Conservation (phyloP, 2,888 invertebrate genomes). For the Phyllotreta cruciferae region DNA sequence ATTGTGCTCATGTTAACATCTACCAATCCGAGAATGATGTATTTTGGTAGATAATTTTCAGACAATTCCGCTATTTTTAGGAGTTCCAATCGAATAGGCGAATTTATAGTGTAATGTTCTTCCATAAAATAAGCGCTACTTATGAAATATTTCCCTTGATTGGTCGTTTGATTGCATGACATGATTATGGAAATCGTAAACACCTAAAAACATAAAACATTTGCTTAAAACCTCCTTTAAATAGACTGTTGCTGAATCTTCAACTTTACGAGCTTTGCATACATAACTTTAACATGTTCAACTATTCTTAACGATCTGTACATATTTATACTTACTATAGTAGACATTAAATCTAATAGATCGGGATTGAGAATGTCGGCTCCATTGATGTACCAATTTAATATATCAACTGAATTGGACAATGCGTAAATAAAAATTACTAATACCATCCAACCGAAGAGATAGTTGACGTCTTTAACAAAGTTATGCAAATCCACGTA, state of each 20-base stretch:
- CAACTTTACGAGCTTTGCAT: too few relatives aligned
- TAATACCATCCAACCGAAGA: slow-evolving; percentile 22
- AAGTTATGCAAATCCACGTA: slow-evolving; percentile 19
- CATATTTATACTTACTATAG: slow-evolving; percentile 25
- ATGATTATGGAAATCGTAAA: slow-evolving; percentile 25
- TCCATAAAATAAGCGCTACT: slow-evolving; percentile 34
- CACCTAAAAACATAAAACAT: slow-evolving; percentile 25
- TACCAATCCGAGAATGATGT: slow-evolving; percentile 31
- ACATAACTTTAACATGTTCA: too few relatives aligned
- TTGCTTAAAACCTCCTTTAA: neutral
- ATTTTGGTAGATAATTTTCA: slow-evolving; percentile 28
- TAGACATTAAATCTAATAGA: slow-evolving; percentile 13
- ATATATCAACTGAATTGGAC: slow-evolving; percentile 1
- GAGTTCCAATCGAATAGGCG: slow-evolving; percentile 30
- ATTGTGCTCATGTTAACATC: slow-evolving; percentile 30
- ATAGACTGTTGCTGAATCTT: too few relatives aligned
- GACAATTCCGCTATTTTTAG: slow-evolving; percentile 29
- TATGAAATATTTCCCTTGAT: slow-evolving; percentile 32
- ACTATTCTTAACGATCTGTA: too few relatives aligned
- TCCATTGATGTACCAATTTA: slow-evolving; percentile 20
- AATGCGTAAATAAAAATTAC: slow-evolving; percentile 4
- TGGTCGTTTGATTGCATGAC: slow-evolving; percentile 25
- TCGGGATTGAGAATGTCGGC: neutral
- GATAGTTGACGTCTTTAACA: slow-evolving; percentile 15
- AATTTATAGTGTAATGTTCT: slow-evolving; percentile 31